phyloP scores from a whole-genome alignment of 1,140 invertebrate species.

The Rhopalosiphum maidis region DNA sequence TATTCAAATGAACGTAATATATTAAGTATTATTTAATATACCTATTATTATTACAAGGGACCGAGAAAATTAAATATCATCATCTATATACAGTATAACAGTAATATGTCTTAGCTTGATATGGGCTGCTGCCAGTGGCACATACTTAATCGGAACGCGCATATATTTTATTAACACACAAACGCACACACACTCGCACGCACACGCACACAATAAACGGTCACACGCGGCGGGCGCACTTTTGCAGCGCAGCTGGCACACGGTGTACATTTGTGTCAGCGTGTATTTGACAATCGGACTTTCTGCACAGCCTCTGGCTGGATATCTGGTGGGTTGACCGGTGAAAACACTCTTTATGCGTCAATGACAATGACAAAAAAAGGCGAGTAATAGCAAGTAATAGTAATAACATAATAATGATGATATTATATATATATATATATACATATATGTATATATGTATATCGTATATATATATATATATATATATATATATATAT shows the following conservation, averaged over 20 bases:
- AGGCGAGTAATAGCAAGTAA: background rate
- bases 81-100: background rate
- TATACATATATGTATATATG: no score
- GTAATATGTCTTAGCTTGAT: background rate
- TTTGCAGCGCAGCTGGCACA: background rate
- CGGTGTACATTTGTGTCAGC: background rate
- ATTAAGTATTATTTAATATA: background rate
- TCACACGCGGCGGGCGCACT: background rate
- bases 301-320: background rate
- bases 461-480: no score
- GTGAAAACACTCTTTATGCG: background rate
- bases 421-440: no score
- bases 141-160: conserved; percentile 14
- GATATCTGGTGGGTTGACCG: background rate
- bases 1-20: background rate
- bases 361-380: background rate
- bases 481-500: no score
- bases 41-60: background rate
- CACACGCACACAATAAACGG: background rate
- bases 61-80: background rate
- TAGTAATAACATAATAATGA: background rate
- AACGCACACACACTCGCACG: background rate
- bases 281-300: background rate
- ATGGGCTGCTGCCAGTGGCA: background rate
- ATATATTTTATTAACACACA: background rate